Conservation (phyloP, 1,140 invertebrate species). For the Chironomus tepperi region DNA sequence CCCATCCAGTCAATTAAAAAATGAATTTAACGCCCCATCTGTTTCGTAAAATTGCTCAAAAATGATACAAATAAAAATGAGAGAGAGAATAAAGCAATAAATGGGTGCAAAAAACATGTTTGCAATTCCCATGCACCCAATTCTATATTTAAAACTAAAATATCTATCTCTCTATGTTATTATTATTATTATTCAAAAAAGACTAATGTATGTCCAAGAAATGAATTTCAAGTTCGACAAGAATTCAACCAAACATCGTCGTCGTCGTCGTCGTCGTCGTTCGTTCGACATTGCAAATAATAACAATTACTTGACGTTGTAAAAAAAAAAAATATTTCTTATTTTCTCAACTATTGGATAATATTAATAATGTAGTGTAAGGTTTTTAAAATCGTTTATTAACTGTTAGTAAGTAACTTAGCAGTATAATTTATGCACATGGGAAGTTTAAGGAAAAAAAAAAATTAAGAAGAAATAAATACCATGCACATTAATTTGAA, state of each 20-base stretch:
- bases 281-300: neutral
- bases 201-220: neutral
- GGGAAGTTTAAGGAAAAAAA: neutral
- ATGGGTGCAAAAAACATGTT: conserved; percentile 8
- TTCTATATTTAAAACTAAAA: conserved; percentile 3
- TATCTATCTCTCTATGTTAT: too few species aligned
- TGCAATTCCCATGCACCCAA: conserved; percentile 12
- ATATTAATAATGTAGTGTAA: conserved; percentile 6
- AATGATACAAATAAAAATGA: neutral
- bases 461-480: too few species aligned
- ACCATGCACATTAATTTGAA: neutral
- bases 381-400: conserved; percentile 10
- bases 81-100: neutral
- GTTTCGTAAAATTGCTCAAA: too few species aligned
- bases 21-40: too few species aligned
- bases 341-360: neutral
- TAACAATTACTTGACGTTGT: neutral
- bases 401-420: conserved; percentile 9
- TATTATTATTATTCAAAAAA: too few species aligned
- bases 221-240: conserved; percentile 22
- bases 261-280: too few species aligned
- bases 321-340: neutral
- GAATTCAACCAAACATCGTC: neutral
- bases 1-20: too few species aligned
- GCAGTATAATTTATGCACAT: neutral